phyloP scores from a whole-genome alignment of 2,113 vertebrate species.

The Xiphias gladius region DNA sequence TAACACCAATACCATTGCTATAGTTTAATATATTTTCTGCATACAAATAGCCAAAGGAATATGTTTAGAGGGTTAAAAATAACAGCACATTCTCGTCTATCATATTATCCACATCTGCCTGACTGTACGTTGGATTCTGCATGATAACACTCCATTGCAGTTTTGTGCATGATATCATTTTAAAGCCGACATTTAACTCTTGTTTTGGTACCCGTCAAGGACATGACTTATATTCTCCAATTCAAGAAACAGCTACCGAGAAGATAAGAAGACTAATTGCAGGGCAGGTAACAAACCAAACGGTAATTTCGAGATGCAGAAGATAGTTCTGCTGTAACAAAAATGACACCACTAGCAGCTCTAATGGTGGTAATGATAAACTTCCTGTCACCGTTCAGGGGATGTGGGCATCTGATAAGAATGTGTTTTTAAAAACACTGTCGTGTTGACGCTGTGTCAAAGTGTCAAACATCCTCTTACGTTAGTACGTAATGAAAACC shows the following conservation, averaged over 20 bases:
- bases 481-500: background rate
- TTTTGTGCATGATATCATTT: background rate
- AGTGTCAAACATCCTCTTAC: background rate
- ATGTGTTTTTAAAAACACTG: background rate
- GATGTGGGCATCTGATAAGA: slow-evolving; percentile 53
- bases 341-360: background rate
- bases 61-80: background rate
- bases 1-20: background rate
- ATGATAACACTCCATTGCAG: background rate
- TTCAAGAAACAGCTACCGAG: background rate
- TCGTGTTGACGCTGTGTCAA: background rate
- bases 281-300: background rate
- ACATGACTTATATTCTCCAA: background rate
- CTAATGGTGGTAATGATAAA: slow-evolving; percentile 1
- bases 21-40: background rate
- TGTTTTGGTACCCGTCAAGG: background rate
- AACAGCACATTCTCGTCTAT: background rate
- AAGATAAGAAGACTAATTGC: background rate
- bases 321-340: background rate
- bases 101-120: background rate
- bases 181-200: background rate
- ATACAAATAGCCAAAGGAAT: background rate
- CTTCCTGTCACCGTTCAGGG: slow-evolving; percentile 8
- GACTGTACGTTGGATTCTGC: background rate
- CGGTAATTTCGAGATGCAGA: background rate